phyloP scores from a whole-genome alignment of 2,888 invertebrate species.

The Allygus modestus region DNA sequence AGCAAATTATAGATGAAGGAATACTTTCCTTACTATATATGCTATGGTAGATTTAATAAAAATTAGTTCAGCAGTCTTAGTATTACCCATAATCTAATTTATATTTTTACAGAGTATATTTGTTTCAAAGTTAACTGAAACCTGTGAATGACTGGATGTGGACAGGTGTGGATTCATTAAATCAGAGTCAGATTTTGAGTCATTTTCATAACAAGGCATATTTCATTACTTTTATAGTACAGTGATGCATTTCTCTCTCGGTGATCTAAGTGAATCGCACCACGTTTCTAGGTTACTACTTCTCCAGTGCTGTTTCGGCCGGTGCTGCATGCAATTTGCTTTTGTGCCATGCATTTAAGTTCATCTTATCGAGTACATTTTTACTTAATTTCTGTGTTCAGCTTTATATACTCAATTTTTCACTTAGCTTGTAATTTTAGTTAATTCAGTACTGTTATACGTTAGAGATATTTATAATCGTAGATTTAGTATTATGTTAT shows the following conservation, averaged over 20 bases:
- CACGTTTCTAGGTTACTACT: not conserved
- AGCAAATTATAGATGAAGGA: too few relatives aligned
- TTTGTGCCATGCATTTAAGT: constrained; percentile 32
- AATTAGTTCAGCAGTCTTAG: too few relatives aligned
- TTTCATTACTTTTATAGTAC: not conserved
- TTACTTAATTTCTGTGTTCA: constrained; percentile 29
- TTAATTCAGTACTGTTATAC: constrained; percentile 4
- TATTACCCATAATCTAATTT: too few relatives aligned
- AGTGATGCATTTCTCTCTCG: not conserved
- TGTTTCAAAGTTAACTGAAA: too few relatives aligned
- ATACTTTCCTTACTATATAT: too few relatives aligned
- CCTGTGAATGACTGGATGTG: too few relatives aligned
- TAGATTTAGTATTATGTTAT: constrained; percentile 22
- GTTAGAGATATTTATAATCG: constrained; percentile 29
- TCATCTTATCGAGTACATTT: not conserved
- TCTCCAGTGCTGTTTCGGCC: not conserved
- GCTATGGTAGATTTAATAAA: too few relatives aligned
- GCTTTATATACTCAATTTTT: constrained; percentile 30
- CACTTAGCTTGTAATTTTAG: constrained; percentile 3
- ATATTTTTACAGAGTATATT: too few relatives aligned
- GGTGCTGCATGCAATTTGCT: not conserved
- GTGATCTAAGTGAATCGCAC: not conserved
- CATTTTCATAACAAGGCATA: too few relatives aligned
- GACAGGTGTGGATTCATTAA: too few relatives aligned
- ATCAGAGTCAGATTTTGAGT: too few relatives aligned